A percentile compares a stretch with the other conserved stretches of the same genome.
Evolutionary conservation across 2,113 vertebrate genomes (phyloP).

Genomic region (Psilopsiagon aymara): DNA sequence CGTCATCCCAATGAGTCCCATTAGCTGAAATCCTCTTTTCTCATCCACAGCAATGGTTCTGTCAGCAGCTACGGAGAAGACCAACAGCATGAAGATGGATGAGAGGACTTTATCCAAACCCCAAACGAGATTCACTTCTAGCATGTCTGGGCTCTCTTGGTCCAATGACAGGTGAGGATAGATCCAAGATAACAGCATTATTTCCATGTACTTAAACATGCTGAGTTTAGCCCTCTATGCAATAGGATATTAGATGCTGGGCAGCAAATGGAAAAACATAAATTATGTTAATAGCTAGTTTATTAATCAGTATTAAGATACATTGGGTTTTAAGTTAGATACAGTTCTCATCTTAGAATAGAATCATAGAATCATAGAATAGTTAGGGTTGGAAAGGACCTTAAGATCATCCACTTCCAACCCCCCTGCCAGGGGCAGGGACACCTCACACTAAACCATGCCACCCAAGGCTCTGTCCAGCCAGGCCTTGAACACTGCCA

Average conservation of each 20-base stretch:
- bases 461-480: too few species aligned
- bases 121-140: neutral
- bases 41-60: neutral
- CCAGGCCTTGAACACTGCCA: too few species aligned
- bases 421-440: too few species aligned
- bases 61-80: neutral
- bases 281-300: neutral
- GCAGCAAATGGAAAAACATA: neutral
- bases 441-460: too few species aligned
- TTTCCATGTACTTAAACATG: neutral
- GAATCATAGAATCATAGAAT: too few species aligned
- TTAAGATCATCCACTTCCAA: too few species aligned
- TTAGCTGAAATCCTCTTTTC: neutral
- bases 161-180: neutral
- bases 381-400: too few species aligned
- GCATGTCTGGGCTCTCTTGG: neutral
- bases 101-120: neutral
- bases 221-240: neutral
- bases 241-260: neutral
- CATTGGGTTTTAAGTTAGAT: neutral
- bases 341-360: neutral
- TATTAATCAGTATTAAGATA: neutral
- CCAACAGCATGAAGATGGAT: neutral
- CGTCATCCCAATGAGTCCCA: neutral
- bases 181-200: neutral